Base-by-base conservation (phyloP, 2,113 vertebrate species). In the Egretta garzetta region DNA sequence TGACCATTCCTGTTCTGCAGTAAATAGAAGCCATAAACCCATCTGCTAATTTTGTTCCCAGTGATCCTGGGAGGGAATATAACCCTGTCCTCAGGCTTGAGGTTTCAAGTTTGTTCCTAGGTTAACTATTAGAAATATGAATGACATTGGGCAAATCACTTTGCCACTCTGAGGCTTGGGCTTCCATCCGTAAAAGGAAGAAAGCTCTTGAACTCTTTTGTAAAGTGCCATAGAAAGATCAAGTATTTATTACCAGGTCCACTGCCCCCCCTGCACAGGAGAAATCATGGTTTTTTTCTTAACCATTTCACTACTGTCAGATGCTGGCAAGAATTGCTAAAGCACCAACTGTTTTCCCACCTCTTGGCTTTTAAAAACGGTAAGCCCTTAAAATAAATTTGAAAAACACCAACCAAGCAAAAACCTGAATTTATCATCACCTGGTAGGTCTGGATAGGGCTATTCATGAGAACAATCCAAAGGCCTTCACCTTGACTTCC, bases 401-500 rank as follows among this genome's bases (percentile, higher is more conserved):
- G 19, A 96, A 96, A 95, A 97, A 85, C 56, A 97, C 62, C 24
- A 96, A 87, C 91, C 33, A 92, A 97, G 91, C 95, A 94, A 96
- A 95, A 95, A 80, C 30, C 26, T 76, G 86, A 80, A 86, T 96
- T 97, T 97, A 95, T 97, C 90, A 90, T 85, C 89, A 92, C 91
- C 89, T 94, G 66, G 59, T 97, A 90, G 94, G 93, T 90, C 87
- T 90, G 77, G 77, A 75, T 85, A 83, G 80, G 95, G 87, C 94
- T 97, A 90, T 95, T 97, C 95, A 86, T 91, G 90, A 94, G 83
- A 94, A 95, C 94, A 97, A 95, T 94, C 83, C 95, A 96, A 96
- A 95, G 95, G 92, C 95, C 91, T 96, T 96, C 95, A 95, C 97
- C 97, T 93, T 97, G 93, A 94, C 94, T 96, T 91, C 50, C 75